These are phyloP conservation scores for Hetaerina americana DNA, from an alignment of 1,140 invertebrate genomes.

Conservation along the genomic window DNA sequence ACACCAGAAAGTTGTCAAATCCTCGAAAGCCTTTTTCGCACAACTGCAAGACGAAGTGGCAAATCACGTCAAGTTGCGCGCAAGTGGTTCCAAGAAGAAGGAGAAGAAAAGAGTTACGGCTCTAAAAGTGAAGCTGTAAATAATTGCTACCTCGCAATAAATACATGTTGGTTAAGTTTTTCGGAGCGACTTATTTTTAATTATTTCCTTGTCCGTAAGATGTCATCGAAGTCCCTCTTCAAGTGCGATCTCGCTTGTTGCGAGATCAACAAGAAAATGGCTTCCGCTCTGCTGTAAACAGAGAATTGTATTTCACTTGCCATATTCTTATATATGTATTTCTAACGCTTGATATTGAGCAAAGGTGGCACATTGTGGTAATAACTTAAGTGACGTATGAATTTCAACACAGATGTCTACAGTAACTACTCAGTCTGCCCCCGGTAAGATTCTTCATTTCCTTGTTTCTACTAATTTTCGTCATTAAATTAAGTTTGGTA, in stretches of 20 bases:
- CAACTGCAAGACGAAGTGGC: conserved; percentile 61
- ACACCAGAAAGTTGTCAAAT: conserved; percentile 46
- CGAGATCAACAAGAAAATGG: conserved; percentile 12
- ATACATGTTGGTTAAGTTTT: neutral
- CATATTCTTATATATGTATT: neutral
- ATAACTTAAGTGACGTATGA: conserved; percentile 11
- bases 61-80: conserved; percentile 33
- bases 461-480: too few relatives aligned
- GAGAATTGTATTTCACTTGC: neutral
- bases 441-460: too few relatives aligned
- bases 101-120: conserved; percentile 25
- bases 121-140: conserved; percentile 37
- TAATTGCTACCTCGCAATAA: too few relatives aligned
- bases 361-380: neutral
- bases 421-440: conserved; percentile 47
- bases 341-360: too few relatives aligned
- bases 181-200: neutral
- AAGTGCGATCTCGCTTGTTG: conserved; percentile 4
- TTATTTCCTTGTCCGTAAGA: neutral
- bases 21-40: conserved; percentile 69
- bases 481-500: too few relatives aligned
- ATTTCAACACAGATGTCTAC: conserved; percentile 38
- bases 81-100: conserved; percentile 24
- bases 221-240: neutral
- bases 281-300: conserved; percentile 13